Evolutionary conservation across 2,113 vertebrate species (phyloP).

Genomic region (Cebidichthys violaceus): DNA sequence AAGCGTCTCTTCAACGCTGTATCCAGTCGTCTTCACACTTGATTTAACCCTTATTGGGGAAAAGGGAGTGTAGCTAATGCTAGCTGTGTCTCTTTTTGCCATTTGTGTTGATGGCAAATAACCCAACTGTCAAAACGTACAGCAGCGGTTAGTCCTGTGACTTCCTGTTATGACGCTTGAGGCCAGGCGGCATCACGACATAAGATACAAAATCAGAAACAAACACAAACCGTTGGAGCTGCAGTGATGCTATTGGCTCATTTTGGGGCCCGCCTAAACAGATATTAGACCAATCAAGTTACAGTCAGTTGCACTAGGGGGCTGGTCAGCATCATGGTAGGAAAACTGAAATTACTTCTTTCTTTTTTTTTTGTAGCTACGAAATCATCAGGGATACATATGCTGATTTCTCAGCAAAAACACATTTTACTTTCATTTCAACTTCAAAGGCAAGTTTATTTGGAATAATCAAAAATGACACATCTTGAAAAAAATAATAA

Average conservation of each 20-base stretch:
- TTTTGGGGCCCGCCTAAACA: too few species aligned
- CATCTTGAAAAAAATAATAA: neutral
- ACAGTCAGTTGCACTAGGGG: neutral
- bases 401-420: neutral
- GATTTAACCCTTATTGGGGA: too few species aligned
- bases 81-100: neutral
- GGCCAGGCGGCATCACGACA: too few species aligned
- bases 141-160: too few species aligned
- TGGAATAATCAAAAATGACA: conserved; percentile 13
- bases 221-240: neutral
- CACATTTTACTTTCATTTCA: neutral
- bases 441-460: conserved; percentile 12
- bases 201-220: too few species aligned
- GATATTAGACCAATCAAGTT: neutral
- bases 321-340: neutral
- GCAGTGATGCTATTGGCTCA: neutral
- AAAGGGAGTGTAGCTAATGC: too few species aligned
- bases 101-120: neutral
- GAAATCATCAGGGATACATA: neutral
- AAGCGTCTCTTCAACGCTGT: neutral
- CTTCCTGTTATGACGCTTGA: too few species aligned
- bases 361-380: too few species aligned
- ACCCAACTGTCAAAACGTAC: neutral
- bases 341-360: neutral
- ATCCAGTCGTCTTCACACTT: too few species aligned